Evolutionary conservation across 2,888 invertebrate species (phyloP).

Genomic region (Stenurella melanura): DNA sequence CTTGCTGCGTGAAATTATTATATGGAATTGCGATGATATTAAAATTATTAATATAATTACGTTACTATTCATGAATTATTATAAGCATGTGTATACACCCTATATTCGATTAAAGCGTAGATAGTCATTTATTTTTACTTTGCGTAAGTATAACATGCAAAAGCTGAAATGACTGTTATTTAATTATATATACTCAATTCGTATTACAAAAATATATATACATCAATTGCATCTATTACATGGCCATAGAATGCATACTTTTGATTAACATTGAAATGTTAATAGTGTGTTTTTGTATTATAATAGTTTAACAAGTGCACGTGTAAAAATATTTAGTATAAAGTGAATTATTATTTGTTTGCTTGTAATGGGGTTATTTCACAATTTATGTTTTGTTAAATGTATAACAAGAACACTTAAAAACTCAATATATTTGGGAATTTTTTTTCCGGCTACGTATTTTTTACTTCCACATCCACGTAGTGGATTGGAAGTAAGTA

Average conservation of each 20-base stretch:
- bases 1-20: slow-evolving; percentile 34
- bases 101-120: slow-evolving; percentile 14
- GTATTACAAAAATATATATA: background rate
- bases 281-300: background rate
- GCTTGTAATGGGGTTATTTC: too few species aligned
- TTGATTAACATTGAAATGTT: background rate
- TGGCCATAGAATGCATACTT: background rate
- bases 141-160: background rate
- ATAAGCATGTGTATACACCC: slow-evolving; percentile 23
- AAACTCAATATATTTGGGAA: too few species aligned
- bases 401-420: too few species aligned
- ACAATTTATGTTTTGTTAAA: too few species aligned
- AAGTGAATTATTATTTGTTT: too few species aligned
- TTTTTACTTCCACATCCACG: too few species aligned
- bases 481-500: too few species aligned
- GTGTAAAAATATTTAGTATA: too few species aligned
- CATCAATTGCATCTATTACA: background rate
- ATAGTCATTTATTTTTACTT: slow-evolving; percentile 13
- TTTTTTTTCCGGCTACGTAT: too few species aligned
- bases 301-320: background rate
- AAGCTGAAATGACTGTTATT: background rate
- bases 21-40: slow-evolving; percentile 32
- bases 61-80: slow-evolving; percentile 24
- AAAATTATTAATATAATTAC: slow-evolving; percentile 34
- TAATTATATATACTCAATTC: background rate